Percentiles rank a stretch among this genome's conserved stretches.
Evolutionary conservation across 1,140 invertebrate species (phyloP).

Genomic region (Panagrolaimus sp.): DNA sequence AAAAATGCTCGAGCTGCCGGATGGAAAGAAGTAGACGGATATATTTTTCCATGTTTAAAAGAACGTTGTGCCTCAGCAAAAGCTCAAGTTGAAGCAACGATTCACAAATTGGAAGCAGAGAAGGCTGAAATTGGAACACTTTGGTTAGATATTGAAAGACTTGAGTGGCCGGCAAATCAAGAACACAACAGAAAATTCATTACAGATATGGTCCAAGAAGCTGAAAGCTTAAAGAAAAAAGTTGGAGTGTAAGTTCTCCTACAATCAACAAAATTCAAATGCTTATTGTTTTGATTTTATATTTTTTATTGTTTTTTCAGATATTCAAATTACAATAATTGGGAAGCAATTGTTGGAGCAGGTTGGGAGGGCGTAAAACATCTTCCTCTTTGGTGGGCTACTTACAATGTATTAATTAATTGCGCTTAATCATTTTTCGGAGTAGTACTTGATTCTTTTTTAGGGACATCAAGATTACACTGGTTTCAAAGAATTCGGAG

Average conservation of each 20-base stretch:
- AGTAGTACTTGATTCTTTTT: too few species aligned
- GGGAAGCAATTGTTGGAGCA: conserved; percentile 17
- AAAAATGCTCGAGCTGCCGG: conserved; percentile 28
- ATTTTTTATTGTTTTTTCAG: too few species aligned
- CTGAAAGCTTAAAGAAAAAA: conserved; percentile 20
- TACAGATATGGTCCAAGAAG: conserved; percentile 24
- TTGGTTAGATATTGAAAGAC: conserved; percentile 43
- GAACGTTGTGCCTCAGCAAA: conserved; percentile 23
- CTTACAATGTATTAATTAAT: too few species aligned
- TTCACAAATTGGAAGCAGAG: conserved; percentile 31
- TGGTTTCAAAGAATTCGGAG: conserved; percentile 22
- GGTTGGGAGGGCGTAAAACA: background rate
- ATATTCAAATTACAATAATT: conserved; percentile 19
- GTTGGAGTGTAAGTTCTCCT: background rate
- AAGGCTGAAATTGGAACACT: conserved; percentile 41
- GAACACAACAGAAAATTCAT: conserved; percentile 30
- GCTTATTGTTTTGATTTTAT: too few species aligned
- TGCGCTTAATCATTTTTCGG: too few species aligned
- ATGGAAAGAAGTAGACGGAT: conserved; percentile 29
- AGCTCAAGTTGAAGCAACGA: conserved; percentile 32
- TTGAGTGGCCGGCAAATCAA: conserved; percentile 34
- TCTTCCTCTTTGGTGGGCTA: conserved; percentile 11
- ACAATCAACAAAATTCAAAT: background rate
- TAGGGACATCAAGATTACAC: conserved; percentile 1
- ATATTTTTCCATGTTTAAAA: conserved; percentile 37